Conservation (phyloP, 2,888 invertebrate genomes). For the Hyles lineata region DNA sequence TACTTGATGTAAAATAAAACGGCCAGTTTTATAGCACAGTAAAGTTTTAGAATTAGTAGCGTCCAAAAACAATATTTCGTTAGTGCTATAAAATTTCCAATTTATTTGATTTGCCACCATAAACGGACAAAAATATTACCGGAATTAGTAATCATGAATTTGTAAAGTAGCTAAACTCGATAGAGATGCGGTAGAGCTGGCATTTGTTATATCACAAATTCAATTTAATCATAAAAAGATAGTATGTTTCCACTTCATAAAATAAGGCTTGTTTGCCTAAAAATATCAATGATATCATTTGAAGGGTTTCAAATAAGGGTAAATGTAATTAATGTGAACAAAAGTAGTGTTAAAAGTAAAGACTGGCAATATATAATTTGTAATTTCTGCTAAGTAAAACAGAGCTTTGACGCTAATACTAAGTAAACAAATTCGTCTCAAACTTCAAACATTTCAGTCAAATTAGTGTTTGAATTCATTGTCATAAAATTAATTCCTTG, state of each 20-base stretch:
- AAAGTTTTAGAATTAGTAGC: constrained; percentile 64
- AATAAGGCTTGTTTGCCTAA: no score
- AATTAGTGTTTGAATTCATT: neutral
- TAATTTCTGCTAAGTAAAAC: no score
- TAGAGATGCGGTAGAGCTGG: neutral
- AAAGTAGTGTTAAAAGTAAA: no score
- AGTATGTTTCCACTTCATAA: no score
- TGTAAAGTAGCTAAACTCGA: neutral
- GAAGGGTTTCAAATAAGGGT: no score
- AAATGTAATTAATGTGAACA: no score
- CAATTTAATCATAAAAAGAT: no score
- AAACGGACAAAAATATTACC: constrained; percentile 34
- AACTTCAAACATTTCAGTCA: neutral
- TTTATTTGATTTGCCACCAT: constrained; percentile 57
- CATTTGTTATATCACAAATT: no score
- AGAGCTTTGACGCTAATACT: no score
- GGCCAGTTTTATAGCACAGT: constrained; percentile 65
- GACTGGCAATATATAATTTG: no score
- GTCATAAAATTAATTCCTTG: neutral
- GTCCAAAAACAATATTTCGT: constrained; percentile 66
- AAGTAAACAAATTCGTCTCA: no score
- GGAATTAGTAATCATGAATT: constrained; percentile 23
- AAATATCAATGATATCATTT: no score
- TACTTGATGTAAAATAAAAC: constrained; percentile 71
- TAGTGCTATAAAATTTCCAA: constrained; percentile 55